These are phyloP conservation scores for Trinectes maculatus DNA, from an alignment of 2,113 vertebrate genomes.

Conservation along the genomic window DNA sequence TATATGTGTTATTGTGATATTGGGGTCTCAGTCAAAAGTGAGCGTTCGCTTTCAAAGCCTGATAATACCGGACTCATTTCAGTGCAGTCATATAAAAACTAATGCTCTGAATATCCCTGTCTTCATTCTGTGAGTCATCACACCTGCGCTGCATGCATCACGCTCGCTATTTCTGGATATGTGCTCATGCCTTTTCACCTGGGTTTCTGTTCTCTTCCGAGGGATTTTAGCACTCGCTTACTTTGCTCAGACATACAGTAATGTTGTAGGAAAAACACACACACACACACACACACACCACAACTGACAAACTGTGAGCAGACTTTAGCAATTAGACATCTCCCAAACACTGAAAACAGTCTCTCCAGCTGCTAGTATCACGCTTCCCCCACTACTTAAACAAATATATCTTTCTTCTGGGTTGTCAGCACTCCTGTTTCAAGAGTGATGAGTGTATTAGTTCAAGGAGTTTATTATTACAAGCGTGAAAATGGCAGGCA, in stretches of 20 bases:
- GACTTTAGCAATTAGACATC: slow-evolving; percentile 54
- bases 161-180: slow-evolving; percentile 67
- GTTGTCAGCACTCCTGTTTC: slow-evolving; percentile 64
- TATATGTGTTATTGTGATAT: too few relatives aligned
- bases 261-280: slow-evolving; percentile 1
- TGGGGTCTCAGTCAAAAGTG: background rate
- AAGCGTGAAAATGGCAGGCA: slow-evolving; percentile 75
- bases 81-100: slow-evolving; percentile 31
- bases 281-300: background rate
- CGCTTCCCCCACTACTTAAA: slow-evolving; percentile 49
- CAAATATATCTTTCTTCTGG: slow-evolving; percentile 67
- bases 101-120: slow-evolving; percentile 47
- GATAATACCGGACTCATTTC: background rate
- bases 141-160: slow-evolving; percentile 67
- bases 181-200: slow-evolving; percentile 55
- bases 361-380: slow-evolving; percentile 45
- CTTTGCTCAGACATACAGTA: slow-evolving; percentile 45
- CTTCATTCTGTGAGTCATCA: slow-evolving; percentile 69
- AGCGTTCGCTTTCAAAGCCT: background rate
- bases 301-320: slow-evolving; percentile 38
- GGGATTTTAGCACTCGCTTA: slow-evolving; percentile 41
- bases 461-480: slow-evolving; percentile 78
- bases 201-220: slow-evolving; percentile 41
- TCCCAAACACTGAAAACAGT: slow-evolving; percentile 57
- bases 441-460: slow-evolving; percentile 79